These are phyloP conservation scores for Clarias magur DNA, from an alignment of 2,113 vertebrate species.

Conservation along the genomic window DNA sequence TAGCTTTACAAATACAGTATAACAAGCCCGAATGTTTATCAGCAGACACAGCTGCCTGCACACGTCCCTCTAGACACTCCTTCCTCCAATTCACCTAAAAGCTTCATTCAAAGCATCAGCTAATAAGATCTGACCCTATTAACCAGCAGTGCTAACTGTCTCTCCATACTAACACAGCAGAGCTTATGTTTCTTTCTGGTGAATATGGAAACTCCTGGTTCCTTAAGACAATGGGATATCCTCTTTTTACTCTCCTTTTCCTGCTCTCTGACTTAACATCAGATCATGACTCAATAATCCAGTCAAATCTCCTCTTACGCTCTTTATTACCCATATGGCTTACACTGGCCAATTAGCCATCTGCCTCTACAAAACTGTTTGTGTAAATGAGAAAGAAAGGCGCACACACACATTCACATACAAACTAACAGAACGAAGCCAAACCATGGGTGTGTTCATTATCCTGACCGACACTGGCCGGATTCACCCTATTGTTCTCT, in stretches of 20 bases:
- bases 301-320: constrained; percentile 67
- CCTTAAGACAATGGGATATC: constrained; percentile 38
- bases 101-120: constrained; percentile 50
- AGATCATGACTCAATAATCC: constrained; percentile 72
- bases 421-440: constrained; percentile 47
- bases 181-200: constrained; percentile 47
- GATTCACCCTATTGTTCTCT: constrained; percentile 70
- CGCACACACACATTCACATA: constrained; percentile 57
- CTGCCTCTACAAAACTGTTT: constrained; percentile 68
- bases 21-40: constrained; percentile 18
- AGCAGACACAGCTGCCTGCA: constrained; percentile 39
- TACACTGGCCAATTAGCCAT: constrained; percentile 88
- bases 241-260: constrained; percentile 14
- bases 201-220: constrained; percentile 28
- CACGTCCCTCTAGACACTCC: constrained; percentile 30
- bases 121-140: constrained; percentile 63
- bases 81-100: constrained; percentile 57
- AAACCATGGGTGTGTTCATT: constrained; percentile 61
- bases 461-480: constrained; percentile 68
- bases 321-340: constrained; percentile 68
- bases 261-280: constrained; percentile 43
- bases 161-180: neutral
- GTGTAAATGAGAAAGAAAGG: constrained; percentile 10
- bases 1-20: neutral
- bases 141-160: constrained; percentile 46